Evolutionary conservation across 2,888 invertebrate genomes (phyloP).

Genomic region (Microchrysa polita): DNA sequence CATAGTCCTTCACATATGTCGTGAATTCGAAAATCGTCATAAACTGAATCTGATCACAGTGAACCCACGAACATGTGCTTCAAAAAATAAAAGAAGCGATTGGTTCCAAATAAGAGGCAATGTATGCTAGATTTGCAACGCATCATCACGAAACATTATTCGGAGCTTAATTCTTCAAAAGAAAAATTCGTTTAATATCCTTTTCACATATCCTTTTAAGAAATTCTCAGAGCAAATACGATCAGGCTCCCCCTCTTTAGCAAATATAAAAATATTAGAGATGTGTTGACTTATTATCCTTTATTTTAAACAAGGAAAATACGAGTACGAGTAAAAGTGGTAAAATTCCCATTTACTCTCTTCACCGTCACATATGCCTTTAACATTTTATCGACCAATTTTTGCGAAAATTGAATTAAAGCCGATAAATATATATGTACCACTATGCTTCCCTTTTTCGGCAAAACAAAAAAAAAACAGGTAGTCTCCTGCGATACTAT

Average conservation of each 20-base stretch:
- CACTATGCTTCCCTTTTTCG: no score
- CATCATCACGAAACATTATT: no score
- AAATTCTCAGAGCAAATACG: conserved; percentile 31
- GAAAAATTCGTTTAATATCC: conserved; percentile 24
- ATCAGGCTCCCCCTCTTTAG: conserved; percentile 20
- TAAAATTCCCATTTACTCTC: neutral
- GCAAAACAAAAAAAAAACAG: neutral
- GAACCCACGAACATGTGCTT: neutral
- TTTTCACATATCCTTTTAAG: neutral
- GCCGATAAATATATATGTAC: neutral
- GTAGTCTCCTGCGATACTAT: neutral
- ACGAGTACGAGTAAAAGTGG: neutral
- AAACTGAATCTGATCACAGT: neutral
- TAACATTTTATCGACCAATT: neutral
- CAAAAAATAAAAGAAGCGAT: no score
- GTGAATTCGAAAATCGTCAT: neutral
- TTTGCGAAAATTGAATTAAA: conserved; percentile 39
- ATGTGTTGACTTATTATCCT: conserved; percentile 16
- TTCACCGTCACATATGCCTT: neutral
- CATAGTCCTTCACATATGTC: no score
- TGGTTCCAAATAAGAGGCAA: neutral
- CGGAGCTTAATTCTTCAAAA: neutral
- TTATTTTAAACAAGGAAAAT: neutral
- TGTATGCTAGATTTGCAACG: no score
- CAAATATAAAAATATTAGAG: conserved; percentile 15